Conservation (phyloP, 2,888 invertebrate genomes). For the Cenopis cana region DNA sequence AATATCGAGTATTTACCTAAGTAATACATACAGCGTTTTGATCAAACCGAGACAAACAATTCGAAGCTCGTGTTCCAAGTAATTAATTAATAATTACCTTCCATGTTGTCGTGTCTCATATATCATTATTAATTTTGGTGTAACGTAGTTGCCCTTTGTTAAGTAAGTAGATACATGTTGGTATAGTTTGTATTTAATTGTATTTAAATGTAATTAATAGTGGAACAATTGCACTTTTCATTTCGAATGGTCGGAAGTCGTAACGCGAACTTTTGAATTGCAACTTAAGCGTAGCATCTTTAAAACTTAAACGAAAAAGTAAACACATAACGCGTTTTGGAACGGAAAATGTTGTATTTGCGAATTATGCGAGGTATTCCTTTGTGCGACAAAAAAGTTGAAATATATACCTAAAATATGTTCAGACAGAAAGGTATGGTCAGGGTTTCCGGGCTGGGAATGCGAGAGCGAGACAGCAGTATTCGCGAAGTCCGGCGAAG, state of each 20-base stretch:
- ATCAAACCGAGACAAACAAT: background rate
- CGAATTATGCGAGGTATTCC: constrained; percentile 23
- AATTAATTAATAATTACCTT: background rate
- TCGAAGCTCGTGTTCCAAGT: background rate
- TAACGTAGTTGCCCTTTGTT: background rate
- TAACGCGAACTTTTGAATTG: too few species aligned
- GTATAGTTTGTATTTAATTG: too few species aligned
- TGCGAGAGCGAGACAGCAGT: too few species aligned
- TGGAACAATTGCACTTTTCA: too few species aligned
- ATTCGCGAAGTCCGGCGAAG: too few species aligned
- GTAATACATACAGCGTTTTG: background rate
- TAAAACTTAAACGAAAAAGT: background rate
- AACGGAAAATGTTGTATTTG: background rate
- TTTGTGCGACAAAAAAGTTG: constrained; percentile 17
- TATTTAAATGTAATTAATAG: too few species aligned
- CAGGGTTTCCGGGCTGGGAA: too few species aligned
- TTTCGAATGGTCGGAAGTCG: too few species aligned
- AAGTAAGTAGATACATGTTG: background rate
- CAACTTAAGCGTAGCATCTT: too few species aligned
- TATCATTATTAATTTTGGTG: background rate
- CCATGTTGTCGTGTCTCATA: background rate
- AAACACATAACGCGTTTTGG: background rate
- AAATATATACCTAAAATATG: too few species aligned
- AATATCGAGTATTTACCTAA: too few species aligned
- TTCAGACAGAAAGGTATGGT: background rate